A percentile compares a stretch with the other conserved stretches of the same genome.
Evolutionary conservation across 92 coral and sea anemone genomes (phyloP).

Genomic region (Desmophyllum pertusum): DNA sequence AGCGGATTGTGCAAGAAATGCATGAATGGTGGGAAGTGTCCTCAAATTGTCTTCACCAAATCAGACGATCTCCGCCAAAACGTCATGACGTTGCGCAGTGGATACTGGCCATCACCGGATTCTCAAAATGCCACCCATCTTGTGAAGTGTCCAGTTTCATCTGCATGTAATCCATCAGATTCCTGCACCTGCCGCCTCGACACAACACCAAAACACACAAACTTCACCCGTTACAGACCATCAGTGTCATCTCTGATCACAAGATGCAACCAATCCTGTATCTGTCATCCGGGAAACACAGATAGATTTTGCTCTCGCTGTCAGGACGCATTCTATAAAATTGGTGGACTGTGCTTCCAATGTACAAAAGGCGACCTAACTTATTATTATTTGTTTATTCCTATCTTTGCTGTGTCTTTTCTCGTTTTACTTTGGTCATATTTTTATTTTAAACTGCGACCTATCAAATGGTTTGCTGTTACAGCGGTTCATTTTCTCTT

Average conservation of each 20-base stretch:
- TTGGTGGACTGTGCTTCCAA: conserved; percentile 55
- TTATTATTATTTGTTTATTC: conserved; percentile 38
- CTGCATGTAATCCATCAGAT: conserved; percentile 63
- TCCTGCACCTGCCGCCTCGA: conserved; percentile 44
- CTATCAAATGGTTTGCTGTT: conserved; percentile 43
- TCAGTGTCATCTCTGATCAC: conserved; percentile 41
- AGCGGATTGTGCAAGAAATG: conserved; percentile 57
- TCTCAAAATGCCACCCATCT: conserved; percentile 55
- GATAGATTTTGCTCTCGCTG: conserved; percentile 72
- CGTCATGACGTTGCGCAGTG: conserved; percentile 39
- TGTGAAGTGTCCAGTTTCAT: conserved; percentile 41
- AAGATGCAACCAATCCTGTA: conserved; percentile 46
- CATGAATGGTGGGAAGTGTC: conserved; percentile 42
- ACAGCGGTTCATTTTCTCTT: conserved; percentile 46
- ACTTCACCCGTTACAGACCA: not conserved
- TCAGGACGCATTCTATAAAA: conserved; percentile 50
- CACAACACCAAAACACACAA: not conserved
- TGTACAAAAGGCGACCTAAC: conserved; percentile 48
- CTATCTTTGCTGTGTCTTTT: conserved; percentile 45
- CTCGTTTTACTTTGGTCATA: conserved; percentile 51
- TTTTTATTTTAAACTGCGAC: conserved; percentile 35
- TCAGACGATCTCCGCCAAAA: conserved; percentile 34
- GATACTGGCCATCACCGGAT: conserved; percentile 70
- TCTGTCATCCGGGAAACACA: conserved; percentile 57
- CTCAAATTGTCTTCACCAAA: not conserved